Conservation (phyloP, 2,888 invertebrate genomes). For the Lasius fuliginosus region DNA sequence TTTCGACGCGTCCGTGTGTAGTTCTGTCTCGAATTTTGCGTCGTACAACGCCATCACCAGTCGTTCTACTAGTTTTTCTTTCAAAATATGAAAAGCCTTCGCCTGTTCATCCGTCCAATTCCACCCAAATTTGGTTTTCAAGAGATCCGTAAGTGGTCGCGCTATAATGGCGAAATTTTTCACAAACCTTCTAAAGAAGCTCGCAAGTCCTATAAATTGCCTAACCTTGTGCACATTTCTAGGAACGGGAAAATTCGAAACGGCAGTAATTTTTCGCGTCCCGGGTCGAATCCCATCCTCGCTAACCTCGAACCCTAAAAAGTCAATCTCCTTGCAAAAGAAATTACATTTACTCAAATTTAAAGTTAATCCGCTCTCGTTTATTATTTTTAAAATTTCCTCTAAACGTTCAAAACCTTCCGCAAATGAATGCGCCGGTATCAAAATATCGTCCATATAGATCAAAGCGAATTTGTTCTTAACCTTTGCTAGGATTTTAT, state of each 20-base stretch:
- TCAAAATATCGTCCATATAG: slow-evolving; percentile 4
- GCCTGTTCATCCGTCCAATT: background rate
- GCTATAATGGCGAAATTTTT: slow-evolving; percentile 2
- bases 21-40: background rate
- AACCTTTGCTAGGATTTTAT: background rate
- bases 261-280: background rate
- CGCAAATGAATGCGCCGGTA: background rate
- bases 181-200: slow-evolving; percentile 5
- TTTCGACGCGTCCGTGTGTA: background rate
- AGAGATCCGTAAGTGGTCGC: background rate
- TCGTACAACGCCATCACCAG: slow-evolving; percentile 7
- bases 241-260: background rate
- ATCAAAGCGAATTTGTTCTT: background rate
- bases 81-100: background rate
- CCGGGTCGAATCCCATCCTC: background rate
- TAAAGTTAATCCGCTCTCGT: background rate
- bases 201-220: slow-evolving; percentile 9
- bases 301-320: slow-evolving; percentile 3
- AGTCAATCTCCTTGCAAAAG: background rate
- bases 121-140: background rate
- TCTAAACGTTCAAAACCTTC: background rate
- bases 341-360: slow-evolving; percentile 34
- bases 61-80: background rate
- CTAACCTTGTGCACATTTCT: background rate
- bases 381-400: background rate